Evolutionary conservation across 1,140 invertebrate genomes (phyloP), one percentile per base, ranked within the genome.

Genomic region (Bactericera cockerelli): DNA sequence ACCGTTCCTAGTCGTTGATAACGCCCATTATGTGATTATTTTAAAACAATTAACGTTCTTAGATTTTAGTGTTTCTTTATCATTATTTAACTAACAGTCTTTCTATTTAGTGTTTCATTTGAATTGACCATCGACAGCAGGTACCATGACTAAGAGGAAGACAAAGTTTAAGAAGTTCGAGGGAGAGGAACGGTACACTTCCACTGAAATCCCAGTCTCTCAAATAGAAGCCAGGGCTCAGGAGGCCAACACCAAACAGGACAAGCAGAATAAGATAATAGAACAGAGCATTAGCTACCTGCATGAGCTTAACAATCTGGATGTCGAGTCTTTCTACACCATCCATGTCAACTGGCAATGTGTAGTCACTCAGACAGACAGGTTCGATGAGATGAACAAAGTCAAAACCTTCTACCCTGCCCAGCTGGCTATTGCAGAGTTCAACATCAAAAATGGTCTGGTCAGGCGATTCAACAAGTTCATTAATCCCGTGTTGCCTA

Each of bases 221-320:
- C 42, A 49, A n/a, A 4, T 49, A 49, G n/a, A 6, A 49, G 4
- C 42, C 42, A 49, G 42, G 19, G 42, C 42, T 6, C n/a, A 49
- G 22, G 42, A 49, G 22, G 42, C 6, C 4, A 4, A 49, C 42
- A 49, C 42, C n/a, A 49, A 49, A n/a, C 22, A 16, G 6, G 22
- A 22, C 22, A 49, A 49, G 22, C 42, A 49, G 22, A 49, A 6
- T 4, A 49, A 49, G 42, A 49, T 19, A 6, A 49, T 49, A 10
- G 42, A 49, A n/a, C 42, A 49, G 19, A 49, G 42, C 22, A 49
- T 49, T n/a, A 16, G 42, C n/a, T 49, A 49, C 42, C n/a, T 49
- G n/a, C n/a, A 49, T 49, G 42, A 49, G 19, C 42, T 49, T 8
- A 49, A 49, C 19, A 16, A 19, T n/a, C 19, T 49, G 22, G 42